Evolutionary conservation across 2,888 invertebrate species (phyloP), one percentile per base, ranked within the genome.

Genomic region (Pristionchus entomophagus): DNA sequence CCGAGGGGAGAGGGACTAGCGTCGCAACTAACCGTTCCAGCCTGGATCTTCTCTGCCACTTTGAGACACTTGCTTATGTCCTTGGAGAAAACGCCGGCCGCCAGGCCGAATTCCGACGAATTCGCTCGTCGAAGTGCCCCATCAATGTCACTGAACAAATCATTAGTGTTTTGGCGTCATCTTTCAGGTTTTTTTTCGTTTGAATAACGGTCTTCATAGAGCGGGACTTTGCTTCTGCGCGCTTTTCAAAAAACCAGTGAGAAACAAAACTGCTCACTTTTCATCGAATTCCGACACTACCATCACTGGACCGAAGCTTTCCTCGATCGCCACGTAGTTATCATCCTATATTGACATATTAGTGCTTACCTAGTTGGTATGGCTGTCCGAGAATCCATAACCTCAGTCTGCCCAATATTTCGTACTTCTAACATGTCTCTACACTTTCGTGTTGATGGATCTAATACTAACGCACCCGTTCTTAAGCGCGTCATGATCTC

Each of bases 281-380:
- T 96, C 95, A 95, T 95, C 96, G 94, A 99, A 99, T 93, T 96
- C 96, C 88, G 97, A 97, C 89, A 99, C 96, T 88, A 98, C 96
- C 98, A 98, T 99, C 87, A 99, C 96, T 0, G 98, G 98, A 0
- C 98, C 98, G 93, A 99, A 99, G 0, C 97, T 97, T 94, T 99
- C 98, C 93, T 99, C 98, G 92, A 96, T 96, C 0, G 98, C 97
- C 87, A 98, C 96, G 94, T 95, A 97, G 96, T 97, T 98, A 91
- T 96, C 95, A 93, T 99, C 98, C 35, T 84, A 22, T 35, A 45
- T n/a, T n/a, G n/a, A n/a, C n/a, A n/a, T n/a, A n/a, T n/a, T n/a
- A n/a, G n/a, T n/a, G n/a, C n/a, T n/a, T n/a, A n/a, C n/a, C n/a
- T n/a, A n/a, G n/a, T n/a, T n/a, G n/a, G n/a, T n/a, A n/a, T n/a